A percentile compares a stretch with the other conserved stretches of the same genome.
Evolutionary conservation across 2,797 vertebrate genomes (phyloP).

Genomic region (Hybognathus amarus): DNA sequence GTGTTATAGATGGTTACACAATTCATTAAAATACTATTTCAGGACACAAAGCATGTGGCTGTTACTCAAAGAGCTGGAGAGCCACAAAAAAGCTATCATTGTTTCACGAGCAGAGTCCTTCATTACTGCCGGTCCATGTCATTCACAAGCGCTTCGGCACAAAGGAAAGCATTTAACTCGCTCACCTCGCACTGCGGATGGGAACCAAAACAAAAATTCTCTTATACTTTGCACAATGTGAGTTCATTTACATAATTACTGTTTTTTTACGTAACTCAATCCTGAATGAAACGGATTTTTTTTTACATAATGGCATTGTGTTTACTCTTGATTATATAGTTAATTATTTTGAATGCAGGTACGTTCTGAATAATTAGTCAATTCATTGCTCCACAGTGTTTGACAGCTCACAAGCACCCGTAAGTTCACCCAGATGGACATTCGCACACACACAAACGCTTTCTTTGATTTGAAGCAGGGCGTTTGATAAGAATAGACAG

Average conservation of each 20-base stretch:
- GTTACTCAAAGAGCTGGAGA: conserved; percentile 50
- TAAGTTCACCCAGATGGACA: conserved; percentile 3
- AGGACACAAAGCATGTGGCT: conserved; percentile 53
- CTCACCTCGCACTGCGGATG: conserved; percentile 32
- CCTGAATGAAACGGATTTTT: neutral
- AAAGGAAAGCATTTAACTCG: conserved; percentile 52
- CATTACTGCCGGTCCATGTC: conserved; percentile 51
- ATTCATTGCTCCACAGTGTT: neutral
- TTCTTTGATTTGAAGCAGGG: conserved; percentile 50
- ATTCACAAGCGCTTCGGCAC: conserved; percentile 50
- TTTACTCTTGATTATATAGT: neutral
- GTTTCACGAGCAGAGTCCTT: conserved; percentile 53
- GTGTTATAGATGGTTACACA: conserved; percentile 54
- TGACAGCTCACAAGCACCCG: neutral
- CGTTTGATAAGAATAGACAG: conserved; percentile 47
- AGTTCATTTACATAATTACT: conserved; percentile 53
- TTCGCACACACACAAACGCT: conserved; percentile 26
- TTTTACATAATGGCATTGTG: neutral
- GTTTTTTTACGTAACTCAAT: neutral
- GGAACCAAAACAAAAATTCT: conserved; percentile 44
- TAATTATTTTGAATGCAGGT: neutral
- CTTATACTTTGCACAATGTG: conserved; percentile 19
- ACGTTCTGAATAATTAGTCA: neutral
- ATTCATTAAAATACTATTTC: conserved; percentile 60
- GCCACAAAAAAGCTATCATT: conserved; percentile 48